Evolutionary conservation across 2,888 invertebrate genomes (phyloP), one percentile per base, ranked within the genome.

Genomic region (Geotrupes spiniger): DNA sequence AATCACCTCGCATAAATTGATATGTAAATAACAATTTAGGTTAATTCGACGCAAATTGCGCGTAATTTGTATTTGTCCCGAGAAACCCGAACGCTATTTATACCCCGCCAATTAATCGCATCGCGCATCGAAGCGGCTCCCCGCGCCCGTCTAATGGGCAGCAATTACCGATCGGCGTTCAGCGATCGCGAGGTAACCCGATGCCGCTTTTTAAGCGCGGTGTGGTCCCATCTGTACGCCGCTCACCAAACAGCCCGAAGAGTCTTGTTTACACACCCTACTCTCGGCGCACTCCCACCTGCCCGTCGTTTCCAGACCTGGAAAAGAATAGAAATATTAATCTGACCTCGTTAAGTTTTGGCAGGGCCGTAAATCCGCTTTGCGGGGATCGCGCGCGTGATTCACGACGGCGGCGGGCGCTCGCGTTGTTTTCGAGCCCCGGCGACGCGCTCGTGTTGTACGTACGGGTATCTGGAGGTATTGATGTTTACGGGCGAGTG

Each of bases 221-320:
- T 54, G 51, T 53, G 58, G 56, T 54, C 56, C 53, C 52, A 52
- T 56, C 49, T 58, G 49, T 54, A 51, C 50, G 50, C 46, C 55
- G 57, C 57, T 57, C 53, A 55, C 52, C 53, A 58, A 57, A 58
- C 54, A 54, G 52, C 51, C 56, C 53, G 49, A 49, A 53, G 54
- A 54, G 53, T 50, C 46, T 43, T 59, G 58, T 60, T 60, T 57
- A 60, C 59, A 60, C 58, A 58, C 59, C 58, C 58, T 60, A 39
- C 38, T 48, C 42, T 52, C 6, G 6, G 21, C 21, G 49, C 37
- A 52, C 56, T 52, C 58, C 59, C 58, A 59, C 59, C 56, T 56
- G 43, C 51, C 53, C 38, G 40, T 29, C 28, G 11, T 36, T 40
- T 51, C 44, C 38, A 14, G 27, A 42, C 37, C 46, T 50, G 46